Conservation (phyloP, 2,113 vertebrate genomes). For the Halcyon senegalensis region DNA sequence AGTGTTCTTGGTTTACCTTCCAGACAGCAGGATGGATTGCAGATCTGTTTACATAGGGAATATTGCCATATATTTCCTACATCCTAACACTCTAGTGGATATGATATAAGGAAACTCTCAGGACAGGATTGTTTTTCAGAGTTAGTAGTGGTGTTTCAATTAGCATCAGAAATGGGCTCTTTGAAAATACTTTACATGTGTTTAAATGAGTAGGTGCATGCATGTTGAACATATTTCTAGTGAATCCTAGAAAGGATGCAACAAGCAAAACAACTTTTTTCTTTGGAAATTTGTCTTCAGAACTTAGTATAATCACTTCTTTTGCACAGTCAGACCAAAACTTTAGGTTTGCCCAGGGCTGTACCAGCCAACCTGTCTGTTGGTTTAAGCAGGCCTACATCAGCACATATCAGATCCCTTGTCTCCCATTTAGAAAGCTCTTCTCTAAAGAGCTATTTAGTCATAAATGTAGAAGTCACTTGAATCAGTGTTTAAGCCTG, state of each 20-base stretch:
- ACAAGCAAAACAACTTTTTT: not conserved
- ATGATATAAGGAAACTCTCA: not conserved
- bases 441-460: not conserved
- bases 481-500: not conserved
- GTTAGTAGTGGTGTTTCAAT: not conserved
- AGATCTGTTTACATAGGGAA: not conserved
- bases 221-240: not conserved
- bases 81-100: not conserved
- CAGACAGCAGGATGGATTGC: not conserved
- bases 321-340: not conserved
- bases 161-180: not conserved
- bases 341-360: not conserved
- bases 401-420: accelerated
- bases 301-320: not conserved
- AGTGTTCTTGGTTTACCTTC: not conserved
- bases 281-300: not conserved
- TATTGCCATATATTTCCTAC: not conserved
- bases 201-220: not conserved
- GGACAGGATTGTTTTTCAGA: not conserved
- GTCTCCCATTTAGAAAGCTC: not conserved
- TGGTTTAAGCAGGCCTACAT: not conserved
- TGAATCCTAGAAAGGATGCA: not conserved
- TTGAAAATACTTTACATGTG: not conserved
- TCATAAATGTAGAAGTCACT: not conserved
- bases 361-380: not conserved